A percentile compares a stretch with the other conserved stretches of the same genome.
These are phyloP conservation scores for Linnaemya tessellans DNA, from an alignment of 2,888 invertebrate species.

Conservation along the genomic window DNA sequence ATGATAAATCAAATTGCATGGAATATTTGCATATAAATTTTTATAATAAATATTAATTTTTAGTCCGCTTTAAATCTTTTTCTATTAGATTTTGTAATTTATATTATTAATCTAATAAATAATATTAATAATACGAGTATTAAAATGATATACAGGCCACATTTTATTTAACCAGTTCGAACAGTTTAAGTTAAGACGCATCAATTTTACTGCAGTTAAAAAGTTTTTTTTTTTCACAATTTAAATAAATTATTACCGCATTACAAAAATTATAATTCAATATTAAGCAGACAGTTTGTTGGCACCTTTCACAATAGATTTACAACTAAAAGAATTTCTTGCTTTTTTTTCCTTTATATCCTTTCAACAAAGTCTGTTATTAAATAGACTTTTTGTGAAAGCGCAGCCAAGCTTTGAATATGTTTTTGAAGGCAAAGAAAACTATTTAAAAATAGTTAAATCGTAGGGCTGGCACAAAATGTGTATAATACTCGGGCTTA, in stretches of 20 bases:
- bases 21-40: too few species aligned
- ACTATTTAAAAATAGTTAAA: constrained; percentile 16
- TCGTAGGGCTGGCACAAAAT: constrained; percentile 9
- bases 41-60: background rate
- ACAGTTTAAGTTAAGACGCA: background rate
- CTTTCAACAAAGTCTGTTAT: constrained; percentile 6
- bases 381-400: constrained; percentile 41
- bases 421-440: constrained; percentile 37
- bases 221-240: background rate
- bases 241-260: constrained; percentile 27
- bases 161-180: background rate
- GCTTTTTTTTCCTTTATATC: constrained; percentile 13
- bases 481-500: background rate
- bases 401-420: constrained; percentile 60
- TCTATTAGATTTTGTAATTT: background rate
- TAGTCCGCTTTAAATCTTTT: background rate
- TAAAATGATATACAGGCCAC: background rate
- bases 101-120: too few species aligned
- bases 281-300: constrained; percentile 56
- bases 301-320: constrained; percentile 52
- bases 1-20: too few species aligned
- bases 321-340: constrained; percentile 23
- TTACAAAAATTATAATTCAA: constrained; percentile 29
- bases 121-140: background rate
- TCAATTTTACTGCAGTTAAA: constrained; percentile 4